Evolutionary conservation across 2,797 vertebrate genomes (phyloP).

Genomic region (Tolypeutes matacus): DNA sequence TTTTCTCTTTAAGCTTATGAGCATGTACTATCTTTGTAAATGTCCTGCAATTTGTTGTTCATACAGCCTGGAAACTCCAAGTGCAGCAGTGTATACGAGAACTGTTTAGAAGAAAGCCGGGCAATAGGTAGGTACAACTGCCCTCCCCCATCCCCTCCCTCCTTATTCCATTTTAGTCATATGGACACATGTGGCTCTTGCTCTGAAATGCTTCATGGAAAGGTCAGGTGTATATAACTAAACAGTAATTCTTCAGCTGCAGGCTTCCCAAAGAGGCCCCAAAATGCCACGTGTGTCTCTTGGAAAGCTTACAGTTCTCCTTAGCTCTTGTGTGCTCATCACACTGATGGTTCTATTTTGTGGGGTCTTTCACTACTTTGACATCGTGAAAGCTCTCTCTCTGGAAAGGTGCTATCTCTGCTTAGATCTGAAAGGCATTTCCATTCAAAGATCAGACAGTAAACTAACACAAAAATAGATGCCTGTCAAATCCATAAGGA

Average conservation of each 20-base stretch:
- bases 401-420: slow-evolving; percentile 18
- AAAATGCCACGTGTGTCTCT: not conserved
- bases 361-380: not conserved
- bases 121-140: slow-evolving; percentile 83
- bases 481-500: not conserved
- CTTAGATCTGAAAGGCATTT: not conserved
- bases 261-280: slow-evolving; percentile 63
- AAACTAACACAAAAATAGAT: slow-evolving; percentile 39
- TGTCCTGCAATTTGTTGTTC: slow-evolving; percentile 65
- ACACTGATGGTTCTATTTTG: not conserved
- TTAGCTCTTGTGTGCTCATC: not conserved
- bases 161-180: not conserved
- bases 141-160: not conserved
- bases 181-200: not conserved
- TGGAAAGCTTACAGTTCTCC: slow-evolving; percentile 55
- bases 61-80: slow-evolving; percentile 89
- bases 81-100: slow-evolving; percentile 91
- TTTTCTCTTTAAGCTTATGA: slow-evolving; percentile 25
- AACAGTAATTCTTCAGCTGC: not conserved
- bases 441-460: not conserved
- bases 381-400: not conserved
- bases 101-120: slow-evolving; percentile 89
- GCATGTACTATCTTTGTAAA: not conserved
- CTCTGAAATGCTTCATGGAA: not conserved
- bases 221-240: not conserved